Base-by-base conservation (phyloP, 1,140 invertebrate species). In the Anastatus disparis region DNA sequence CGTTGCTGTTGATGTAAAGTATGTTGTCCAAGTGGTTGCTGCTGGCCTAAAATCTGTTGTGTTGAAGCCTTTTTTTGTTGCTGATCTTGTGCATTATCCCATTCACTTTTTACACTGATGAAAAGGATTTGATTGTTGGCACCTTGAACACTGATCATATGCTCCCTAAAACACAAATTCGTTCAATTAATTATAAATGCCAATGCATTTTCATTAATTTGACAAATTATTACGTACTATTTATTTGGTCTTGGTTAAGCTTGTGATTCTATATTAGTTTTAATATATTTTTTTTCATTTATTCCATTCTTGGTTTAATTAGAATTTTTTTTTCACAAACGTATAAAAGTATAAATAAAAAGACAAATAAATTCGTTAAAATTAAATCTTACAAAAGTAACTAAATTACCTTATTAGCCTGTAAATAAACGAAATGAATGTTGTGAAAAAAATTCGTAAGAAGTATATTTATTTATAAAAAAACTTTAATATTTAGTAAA, bases 91-190 rank as follows among this genome's bases (percentile, higher is more conserved):
- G 17, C 29, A 6, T 13, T 22, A 6, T 55, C 38, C 0, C 27
- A 42, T 2, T 42, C 35, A 17, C 55, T 65, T 55, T 65, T 65
- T 38, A 65, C 31, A 24, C 22, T 55, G 38, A 65, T 65, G 26
- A 65, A 29, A 17, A 55, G 53, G 9, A 55, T n/a, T 17, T 52
- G 22, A 17, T 65, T 55, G 26, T 55, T 42, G 3, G 50, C 4
- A 17, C 50, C 35, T 55, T 55, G 50, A 15, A 53, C 53, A 29
- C 35, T 55, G 24, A 55, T 22, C 1, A 50, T 65, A 20, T 53
- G 24, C 0, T 17, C 3, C 65, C 65, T 68, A 68, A 68, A 68
- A 68, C 31, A 59, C 35, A 68, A 58, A 68, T 68, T 59, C 29
- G 15, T 59, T 6, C 59, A 27, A 38, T 66, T 66, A 66, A 38